phyloP scores from a whole-genome alignment of 1,140 invertebrate species.

The Camponotus pennsylvanicus region DNA sequence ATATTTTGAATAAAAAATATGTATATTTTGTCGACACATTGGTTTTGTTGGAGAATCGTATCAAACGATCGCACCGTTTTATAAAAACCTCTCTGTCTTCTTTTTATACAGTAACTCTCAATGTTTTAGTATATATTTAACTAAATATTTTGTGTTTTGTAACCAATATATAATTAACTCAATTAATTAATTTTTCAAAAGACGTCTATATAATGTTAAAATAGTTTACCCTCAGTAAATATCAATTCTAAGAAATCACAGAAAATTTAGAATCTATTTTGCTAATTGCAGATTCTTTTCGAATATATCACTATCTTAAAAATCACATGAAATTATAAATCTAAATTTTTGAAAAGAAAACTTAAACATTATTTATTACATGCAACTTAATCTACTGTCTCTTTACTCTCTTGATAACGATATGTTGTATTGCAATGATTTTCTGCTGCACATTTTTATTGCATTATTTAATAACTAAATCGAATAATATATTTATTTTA shows the following conservation, averaged over 20 bases:
- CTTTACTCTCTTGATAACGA: slow-evolving; percentile 54
- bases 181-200: slow-evolving; percentile 8
- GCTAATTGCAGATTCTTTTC: neutral
- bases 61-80: slow-evolving; percentile 7
- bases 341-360: neutral
- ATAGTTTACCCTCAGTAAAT: neutral
- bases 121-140: slow-evolving; percentile 26
- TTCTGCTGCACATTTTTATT: neutral
- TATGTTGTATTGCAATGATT: slow-evolving; percentile 63
- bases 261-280: slow-evolving; percentile 5
- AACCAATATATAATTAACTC: neutral
- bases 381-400: slow-evolving; percentile 22
- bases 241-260: slow-evolving; percentile 6
- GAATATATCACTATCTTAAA: neutral
- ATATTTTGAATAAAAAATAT: slow-evolving; percentile 80
- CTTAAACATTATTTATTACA: slow-evolving; percentile 34
- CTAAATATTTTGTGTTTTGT: neutral
- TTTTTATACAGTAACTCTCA: slow-evolving; percentile 21
- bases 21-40: slow-evolving; percentile 73
- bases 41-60: slow-evolving; percentile 55
- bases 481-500: slow-evolving; percentile 2
- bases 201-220: neutral
- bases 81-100: neutral
- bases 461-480: slow-evolving; percentile 11
- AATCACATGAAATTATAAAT: too few relatives aligned